phyloP scores from a whole-genome alignment of 2,888 invertebrate species.

The Morinoia aosen region DNA sequence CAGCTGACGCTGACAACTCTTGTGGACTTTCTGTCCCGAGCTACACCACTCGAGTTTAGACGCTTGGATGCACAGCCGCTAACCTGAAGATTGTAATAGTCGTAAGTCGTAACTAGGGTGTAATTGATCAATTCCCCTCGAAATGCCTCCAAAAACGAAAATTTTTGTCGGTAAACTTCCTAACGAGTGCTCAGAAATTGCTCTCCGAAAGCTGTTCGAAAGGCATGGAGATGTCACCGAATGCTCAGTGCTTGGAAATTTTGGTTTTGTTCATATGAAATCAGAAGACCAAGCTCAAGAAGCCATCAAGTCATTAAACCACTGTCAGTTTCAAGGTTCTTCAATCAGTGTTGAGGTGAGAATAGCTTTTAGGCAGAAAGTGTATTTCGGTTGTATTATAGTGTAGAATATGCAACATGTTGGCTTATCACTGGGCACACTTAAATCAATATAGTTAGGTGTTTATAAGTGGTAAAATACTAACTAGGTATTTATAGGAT shows the following conservation, averaged over 20 bases:
- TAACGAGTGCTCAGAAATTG: slow-evolving; percentile 85
- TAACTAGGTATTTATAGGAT: too few relatives aligned
- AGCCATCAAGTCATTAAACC: slow-evolving; percentile 86
- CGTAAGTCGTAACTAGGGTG: too few relatives aligned
- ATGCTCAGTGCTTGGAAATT: slow-evolving; percentile 94
- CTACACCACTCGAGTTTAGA: too few relatives aligned
- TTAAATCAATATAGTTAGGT: too few relatives aligned
- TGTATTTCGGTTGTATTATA: too few relatives aligned
- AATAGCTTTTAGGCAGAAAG: neutral
- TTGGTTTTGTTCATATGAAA: slow-evolving; percentile 94
- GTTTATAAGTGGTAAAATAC: too few relatives aligned
- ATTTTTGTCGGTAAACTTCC: slow-evolving; percentile 95
- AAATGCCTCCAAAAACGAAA: slow-evolving; percentile 76
- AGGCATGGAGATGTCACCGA: slow-evolving; percentile 86
- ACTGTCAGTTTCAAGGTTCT: slow-evolving; percentile 85
- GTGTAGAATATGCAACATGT: too few relatives aligned
- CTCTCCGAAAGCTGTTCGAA: slow-evolving; percentile 85
- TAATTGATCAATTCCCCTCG: neutral
- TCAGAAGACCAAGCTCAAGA: slow-evolving; percentile 84
- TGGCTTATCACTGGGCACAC: too few relatives aligned
- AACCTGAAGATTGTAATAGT: too few relatives aligned
- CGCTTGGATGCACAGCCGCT: too few relatives aligned
- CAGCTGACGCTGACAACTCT: too few relatives aligned
- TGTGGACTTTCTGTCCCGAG: too few relatives aligned
- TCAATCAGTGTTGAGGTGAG: slow-evolving; percentile 83